Conservation (phyloP, 2,113 vertebrate genomes). For the Syngnathus scovelli region DNA sequence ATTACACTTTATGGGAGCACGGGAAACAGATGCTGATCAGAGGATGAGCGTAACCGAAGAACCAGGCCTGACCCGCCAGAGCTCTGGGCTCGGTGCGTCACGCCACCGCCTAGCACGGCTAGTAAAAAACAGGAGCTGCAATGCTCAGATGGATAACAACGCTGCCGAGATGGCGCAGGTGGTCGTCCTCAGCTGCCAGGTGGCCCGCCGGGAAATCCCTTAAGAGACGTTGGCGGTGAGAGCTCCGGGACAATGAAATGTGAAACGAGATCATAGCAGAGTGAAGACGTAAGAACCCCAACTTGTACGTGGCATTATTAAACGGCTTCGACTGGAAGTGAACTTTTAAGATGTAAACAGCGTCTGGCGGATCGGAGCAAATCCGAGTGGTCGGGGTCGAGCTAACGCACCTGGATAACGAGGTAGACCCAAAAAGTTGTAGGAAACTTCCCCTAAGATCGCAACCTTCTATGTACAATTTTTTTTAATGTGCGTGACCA, state of each 20-base stretch:
- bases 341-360: not conserved
- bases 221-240: slow-evolving; percentile 20
- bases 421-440: not conserved
- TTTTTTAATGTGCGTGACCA: slow-evolving; percentile 14
- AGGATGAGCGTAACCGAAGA: not conserved
- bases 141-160: slow-evolving; percentile 26
- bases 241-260: slow-evolving; percentile 1
- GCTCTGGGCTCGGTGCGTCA: slow-evolving; percentile 9
- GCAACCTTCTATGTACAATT: slow-evolving; percentile 8
- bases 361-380: not conserved
- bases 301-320: not conserved
- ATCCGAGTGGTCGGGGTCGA: not conserved
- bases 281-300: not conserved
- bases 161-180: slow-evolving; percentile 25
- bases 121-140: slow-evolving; percentile 24
- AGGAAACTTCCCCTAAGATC: slow-evolving; percentile 16
- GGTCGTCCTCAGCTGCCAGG: slow-evolving; percentile 20
- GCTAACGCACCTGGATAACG: not conserved
- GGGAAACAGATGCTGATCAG: slow-evolving; percentile 23
- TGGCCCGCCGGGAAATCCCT: slow-evolving; percentile 17
- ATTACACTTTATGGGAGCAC: slow-evolving; percentile 5
- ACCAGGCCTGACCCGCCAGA: not conserved
- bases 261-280: slow-evolving; percentile 21
- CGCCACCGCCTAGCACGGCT: slow-evolving; percentile 19
- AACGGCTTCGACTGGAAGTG: not conserved